Conservation (phyloP, 2,113 vertebrate genomes). For the Guaruba guarouba region DNA sequence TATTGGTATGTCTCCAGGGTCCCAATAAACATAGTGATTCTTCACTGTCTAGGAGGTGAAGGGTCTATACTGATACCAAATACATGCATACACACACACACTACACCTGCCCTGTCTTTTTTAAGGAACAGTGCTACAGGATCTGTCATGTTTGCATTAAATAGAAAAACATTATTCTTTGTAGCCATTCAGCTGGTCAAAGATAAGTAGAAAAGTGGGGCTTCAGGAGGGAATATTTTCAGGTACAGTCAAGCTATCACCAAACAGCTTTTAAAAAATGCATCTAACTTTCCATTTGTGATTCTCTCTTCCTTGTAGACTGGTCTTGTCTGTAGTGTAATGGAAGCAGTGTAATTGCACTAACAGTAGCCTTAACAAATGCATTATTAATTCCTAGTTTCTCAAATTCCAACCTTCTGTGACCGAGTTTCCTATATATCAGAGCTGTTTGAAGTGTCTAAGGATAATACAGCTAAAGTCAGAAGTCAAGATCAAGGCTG, state of each 20-base stretch:
- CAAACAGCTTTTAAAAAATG: background rate
- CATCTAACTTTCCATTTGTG: background rate
- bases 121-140: background rate
- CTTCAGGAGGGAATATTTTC: background rate
- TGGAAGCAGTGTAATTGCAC: background rate
- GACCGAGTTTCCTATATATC: background rate
- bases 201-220: background rate
- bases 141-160: background rate
- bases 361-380: background rate
- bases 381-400: background rate
- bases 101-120: accelerated
- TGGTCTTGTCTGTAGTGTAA: accelerated
- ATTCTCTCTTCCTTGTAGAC: background rate
- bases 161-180: background rate
- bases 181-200: background rate
- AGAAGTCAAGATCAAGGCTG: background rate
- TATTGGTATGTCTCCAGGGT: background rate
- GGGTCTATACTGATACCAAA: background rate
- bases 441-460: background rate
- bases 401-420: background rate
- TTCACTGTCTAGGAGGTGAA: background rate
- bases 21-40: background rate
- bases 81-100: background rate
- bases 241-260: background rate
- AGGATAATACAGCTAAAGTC: background rate